Conservation (phyloP, 2,888 invertebrate genomes). For the Harpalus rubripes region DNA sequence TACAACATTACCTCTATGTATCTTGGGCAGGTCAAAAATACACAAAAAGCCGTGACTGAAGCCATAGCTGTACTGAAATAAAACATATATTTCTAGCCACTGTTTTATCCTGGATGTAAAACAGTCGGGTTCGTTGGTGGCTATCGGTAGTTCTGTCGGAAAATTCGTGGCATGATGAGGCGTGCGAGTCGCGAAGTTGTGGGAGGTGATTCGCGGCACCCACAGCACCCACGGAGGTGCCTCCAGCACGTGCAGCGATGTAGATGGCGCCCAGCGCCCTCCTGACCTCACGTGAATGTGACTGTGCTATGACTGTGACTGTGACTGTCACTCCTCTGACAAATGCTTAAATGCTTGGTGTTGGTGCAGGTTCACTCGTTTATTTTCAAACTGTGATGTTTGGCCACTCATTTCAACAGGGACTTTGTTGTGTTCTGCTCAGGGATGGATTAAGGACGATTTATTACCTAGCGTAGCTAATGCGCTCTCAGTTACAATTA, state of each 20-base stretch:
- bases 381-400: constrained; percentile 25
- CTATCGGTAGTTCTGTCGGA: constrained; percentile 69
- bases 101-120: constrained; percentile 77
- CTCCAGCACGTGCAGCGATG: constrained; percentile 27
- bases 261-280: neutral
- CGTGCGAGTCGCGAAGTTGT: constrained; percentile 71
- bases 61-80: constrained; percentile 78
- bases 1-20: constrained; percentile 73
- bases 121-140: constrained; percentile 74
- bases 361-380: neutral
- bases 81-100: constrained; percentile 79
- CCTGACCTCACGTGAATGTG: constrained; percentile 39
- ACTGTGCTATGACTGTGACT: constrained; percentile 7
- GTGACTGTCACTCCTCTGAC: constrained; percentile 4
- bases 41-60: constrained; percentile 79
- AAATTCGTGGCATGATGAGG: constrained; percentile 72
- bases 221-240: constrained; percentile 69
- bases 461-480: neutral
- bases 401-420: constrained; percentile 28
- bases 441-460: constrained; percentile 18
- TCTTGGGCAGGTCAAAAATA: constrained; percentile 80
- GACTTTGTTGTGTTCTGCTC: constrained; percentile 13
- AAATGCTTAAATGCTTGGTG: neutral
- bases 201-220: constrained; percentile 55
- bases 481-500: neutral